A percentile compares a stretch with the other conserved stretches of the same genome.
Evolutionary conservation across 2,888 invertebrate species (phyloP).

Genomic region (Pyrocoelia pectoralis): DNA sequence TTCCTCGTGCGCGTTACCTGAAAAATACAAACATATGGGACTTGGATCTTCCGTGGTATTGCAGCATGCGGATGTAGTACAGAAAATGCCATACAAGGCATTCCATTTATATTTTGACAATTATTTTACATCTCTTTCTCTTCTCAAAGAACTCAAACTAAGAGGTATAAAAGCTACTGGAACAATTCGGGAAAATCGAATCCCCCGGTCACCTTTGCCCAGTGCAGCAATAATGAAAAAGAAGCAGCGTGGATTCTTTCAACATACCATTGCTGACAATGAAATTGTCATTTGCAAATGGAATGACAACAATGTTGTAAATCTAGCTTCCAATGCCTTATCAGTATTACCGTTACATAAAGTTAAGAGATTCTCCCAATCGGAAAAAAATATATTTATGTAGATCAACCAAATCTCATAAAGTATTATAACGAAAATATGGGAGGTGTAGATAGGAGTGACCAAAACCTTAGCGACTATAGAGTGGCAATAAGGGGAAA

Average conservation of each 20-base stretch:
- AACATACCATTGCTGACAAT: too few relatives aligned
- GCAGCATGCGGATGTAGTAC: constrained; percentile 1
- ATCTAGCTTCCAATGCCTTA: not conserved
- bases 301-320: constrained; percentile 12
- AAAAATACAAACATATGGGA: constrained; percentile 32
- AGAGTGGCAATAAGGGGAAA: constrained; percentile 41
- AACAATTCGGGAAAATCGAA: constrained; percentile 14
- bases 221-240: too few relatives aligned
- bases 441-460: constrained; percentile 39
- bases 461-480: constrained; percentile 43
- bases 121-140: not conserved
- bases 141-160: constrained; percentile 6
- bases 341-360: too few relatives aligned
- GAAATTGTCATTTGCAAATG: not conserved
- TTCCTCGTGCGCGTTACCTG: constrained; percentile 13
- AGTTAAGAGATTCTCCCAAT: too few relatives aligned
- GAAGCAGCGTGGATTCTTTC: too few relatives aligned
- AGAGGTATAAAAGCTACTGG: constrained; percentile 21
- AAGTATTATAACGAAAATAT: constrained; percentile 35
- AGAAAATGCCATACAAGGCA: not conserved
- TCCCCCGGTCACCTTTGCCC: too few relatives aligned
- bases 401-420: not conserved
- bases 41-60: constrained; percentile 20
- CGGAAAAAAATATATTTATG: too few relatives aligned
- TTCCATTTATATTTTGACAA: constrained; percentile 6